Evolutionary conservation across 2,113 vertebrate genomes (phyloP), one percentile per base, ranked within the genome.

Genomic region (Hydropotes inermis): DNA sequence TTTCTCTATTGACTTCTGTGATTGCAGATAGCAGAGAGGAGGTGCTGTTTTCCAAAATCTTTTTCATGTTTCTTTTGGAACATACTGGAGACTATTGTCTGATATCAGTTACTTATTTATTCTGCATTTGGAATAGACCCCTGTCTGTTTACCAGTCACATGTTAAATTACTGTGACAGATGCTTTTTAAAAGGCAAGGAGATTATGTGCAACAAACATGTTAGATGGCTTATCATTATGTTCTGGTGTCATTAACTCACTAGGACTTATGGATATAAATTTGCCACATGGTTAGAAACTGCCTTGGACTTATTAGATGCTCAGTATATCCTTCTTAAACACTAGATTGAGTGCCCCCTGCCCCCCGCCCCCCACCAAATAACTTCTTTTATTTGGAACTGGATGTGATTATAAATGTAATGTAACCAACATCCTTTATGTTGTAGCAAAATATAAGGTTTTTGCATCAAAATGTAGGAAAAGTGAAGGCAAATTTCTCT

Each of bases 1-100:
- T 97, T 97, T 93, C 94, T 86, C 93, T 94, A 89, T 97, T 97
- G 97, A 98, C 86, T 84, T 91, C 70, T 95, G 78, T 95, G 97
- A 97, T 89, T 96, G 45, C 95, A 91, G 78, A 94, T 87, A 92
- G 60, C 58, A 33, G 82, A 93, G 83, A 94, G 81, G 96, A 96
- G 95, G 88, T 92, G 7, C 93, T 95, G 79, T 95, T 92, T 87
- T 97, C 95, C 90, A 91, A 92, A 97, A 95, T 96, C 52, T 83
- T 27, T 39, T 55, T 14, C 54, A 55, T 83, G 81, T 83, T 83
- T 94, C 91, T 97, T 97, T 97, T 85, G 93, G 97, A 88, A 91
- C 55, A 78, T 94, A 95, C 67, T 67, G n/a, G 54, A n/a, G 13
- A 74, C 82, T 96, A n/a, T 98, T 97, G 90, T 97, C 60, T 47